A percentile compares a stretch with the other conserved stretches of the same genome.
These are phyloP conservation scores for Abscondita cerata DNA, from an alignment of 2,888 invertebrate genomes.

Conservation along the genomic window DNA sequence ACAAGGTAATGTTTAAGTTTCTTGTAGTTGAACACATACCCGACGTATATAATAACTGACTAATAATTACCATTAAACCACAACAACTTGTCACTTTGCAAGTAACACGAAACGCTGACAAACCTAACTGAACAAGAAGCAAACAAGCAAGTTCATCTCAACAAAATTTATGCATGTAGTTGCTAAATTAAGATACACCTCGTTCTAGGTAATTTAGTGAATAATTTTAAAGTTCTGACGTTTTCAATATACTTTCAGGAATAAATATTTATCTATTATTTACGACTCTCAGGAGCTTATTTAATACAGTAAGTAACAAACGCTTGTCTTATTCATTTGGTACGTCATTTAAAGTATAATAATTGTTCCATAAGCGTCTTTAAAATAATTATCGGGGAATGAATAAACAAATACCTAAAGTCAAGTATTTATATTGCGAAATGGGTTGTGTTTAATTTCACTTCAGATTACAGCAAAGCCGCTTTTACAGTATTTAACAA, in stretches of 20 bases:
- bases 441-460: too few relatives aligned
- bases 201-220: slow-evolving; percentile 19
- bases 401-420: too few relatives aligned
- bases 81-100: slow-evolving; percentile 20
- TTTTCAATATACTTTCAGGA: slow-evolving; percentile 1
- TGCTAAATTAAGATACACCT: slow-evolving; percentile 25
- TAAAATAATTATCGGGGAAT: too few relatives aligned
- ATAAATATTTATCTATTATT: background rate
- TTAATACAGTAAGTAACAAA: too few relatives aligned
- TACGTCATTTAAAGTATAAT: too few relatives aligned
- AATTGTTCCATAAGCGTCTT: too few relatives aligned
- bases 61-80: slow-evolving; percentile 23
- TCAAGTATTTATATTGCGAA: too few relatives aligned
- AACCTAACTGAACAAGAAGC: slow-evolving; percentile 22
- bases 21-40: background rate
- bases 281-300: too few relatives aligned
- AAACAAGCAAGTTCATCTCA: slow-evolving; percentile 20
- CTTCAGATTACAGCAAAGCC: too few relatives aligned
- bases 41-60: background rate
- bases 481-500: too few relatives aligned
- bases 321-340: too few relatives aligned
- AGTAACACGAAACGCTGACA: slow-evolving; percentile 11
- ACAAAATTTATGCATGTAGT: slow-evolving; percentile 12
- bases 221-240: slow-evolving; percentile 11
- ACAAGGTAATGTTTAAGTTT: background rate